These are phyloP conservation scores for Drosophila guanche DNA, from an alignment of 1,140 invertebrate genomes.

Conservation along the genomic window DNA sequence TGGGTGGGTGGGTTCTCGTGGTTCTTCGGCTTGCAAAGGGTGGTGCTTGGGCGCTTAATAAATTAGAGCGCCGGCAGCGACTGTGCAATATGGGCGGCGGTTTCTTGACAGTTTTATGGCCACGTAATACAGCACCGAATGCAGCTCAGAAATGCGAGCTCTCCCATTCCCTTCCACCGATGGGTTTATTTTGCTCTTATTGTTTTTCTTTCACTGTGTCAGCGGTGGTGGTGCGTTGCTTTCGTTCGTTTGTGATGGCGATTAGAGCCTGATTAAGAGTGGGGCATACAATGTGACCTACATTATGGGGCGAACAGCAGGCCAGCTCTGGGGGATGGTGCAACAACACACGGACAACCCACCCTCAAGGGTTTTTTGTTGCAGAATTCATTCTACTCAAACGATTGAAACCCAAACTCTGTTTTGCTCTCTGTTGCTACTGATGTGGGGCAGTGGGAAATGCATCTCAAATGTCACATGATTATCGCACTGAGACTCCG, in stretches of 20 bases:
- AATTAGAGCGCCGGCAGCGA: slow-evolving; percentile 43
- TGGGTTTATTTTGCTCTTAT: neutral
- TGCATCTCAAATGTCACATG: too few relatives aligned
- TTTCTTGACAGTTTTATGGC: slow-evolving; percentile 67
- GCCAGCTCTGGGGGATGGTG: too few relatives aligned
- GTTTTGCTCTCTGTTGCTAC: too few relatives aligned
- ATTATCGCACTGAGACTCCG: too few relatives aligned
- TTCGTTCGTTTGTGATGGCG: neutral
- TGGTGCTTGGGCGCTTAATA: slow-evolving; percentile 39
- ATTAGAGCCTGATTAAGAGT: slow-evolving; percentile 20
- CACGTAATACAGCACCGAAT: slow-evolving; percentile 46
- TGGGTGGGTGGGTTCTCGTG: slow-evolving; percentile 2
- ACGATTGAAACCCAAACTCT: too few relatives aligned
- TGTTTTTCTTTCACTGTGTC: slow-evolving; percentile 21
- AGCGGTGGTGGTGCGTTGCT: slow-evolving; percentile 26
- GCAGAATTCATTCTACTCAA: too few relatives aligned
- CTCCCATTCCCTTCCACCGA: neutral
- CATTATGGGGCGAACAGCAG: too few relatives aligned
- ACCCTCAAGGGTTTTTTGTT: too few relatives aligned
- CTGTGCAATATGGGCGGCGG: slow-evolving; percentile 58
- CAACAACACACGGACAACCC: too few relatives aligned
- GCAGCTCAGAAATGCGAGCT: slow-evolving; percentile 27
- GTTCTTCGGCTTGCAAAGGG: neutral
- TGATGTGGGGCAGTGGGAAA: too few relatives aligned
- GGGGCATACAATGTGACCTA: slow-evolving; percentile 11